Evolutionary conservation across 2,797 vertebrate species (phyloP), one percentile per base, ranked within the genome.

Genomic region (Pipistrellus nathusii): DNA sequence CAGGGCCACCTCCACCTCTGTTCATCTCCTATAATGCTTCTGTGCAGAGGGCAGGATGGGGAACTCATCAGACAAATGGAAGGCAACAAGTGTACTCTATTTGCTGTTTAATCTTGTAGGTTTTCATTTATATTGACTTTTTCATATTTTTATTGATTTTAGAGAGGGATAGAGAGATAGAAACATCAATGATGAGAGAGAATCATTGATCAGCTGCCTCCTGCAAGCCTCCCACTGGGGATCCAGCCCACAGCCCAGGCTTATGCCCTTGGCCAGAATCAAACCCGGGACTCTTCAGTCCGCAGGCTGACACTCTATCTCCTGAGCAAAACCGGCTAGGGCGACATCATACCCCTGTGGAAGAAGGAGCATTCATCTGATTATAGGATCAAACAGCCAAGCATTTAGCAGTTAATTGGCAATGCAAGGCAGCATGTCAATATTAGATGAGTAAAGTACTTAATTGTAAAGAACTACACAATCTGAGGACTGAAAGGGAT

Each of bases 361-460:
- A 38, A 88, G n/a, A 62, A 82, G 72, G 30, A 83, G 15, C 18
- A 8, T 80, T 68, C 53, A 20, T 69, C 35, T 86, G 64, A 59
- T 6, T 62, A 25, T n/a, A 72, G 75, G 62, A n/a, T 21, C 25
- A 78, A 55, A 78, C 59, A 81, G 57, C 53, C 27, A 59, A 41
- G 82, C 32, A 75, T 84, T 93, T 91, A 93, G 68, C 88, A 69
- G 44, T 81, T 87, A 44, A 68, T 84, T 91, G 76, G 57, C 48
- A 82, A 23, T 48, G 14, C 72, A 78, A 77, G 17, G 21, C 21
- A 86, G 20, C 59, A 53, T 72, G 32, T 90, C 48, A 46, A 27
- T 73, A 84, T 93, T 53, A 66, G 71, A 57, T 80, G 21, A 90
- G 44, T 82, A 90, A 71, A 82, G 62, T 18, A 69, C 25, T 51